Base-by-base conservation (phyloP, 2,113 vertebrate species). In the Puntigrus tetrazona region DNA sequence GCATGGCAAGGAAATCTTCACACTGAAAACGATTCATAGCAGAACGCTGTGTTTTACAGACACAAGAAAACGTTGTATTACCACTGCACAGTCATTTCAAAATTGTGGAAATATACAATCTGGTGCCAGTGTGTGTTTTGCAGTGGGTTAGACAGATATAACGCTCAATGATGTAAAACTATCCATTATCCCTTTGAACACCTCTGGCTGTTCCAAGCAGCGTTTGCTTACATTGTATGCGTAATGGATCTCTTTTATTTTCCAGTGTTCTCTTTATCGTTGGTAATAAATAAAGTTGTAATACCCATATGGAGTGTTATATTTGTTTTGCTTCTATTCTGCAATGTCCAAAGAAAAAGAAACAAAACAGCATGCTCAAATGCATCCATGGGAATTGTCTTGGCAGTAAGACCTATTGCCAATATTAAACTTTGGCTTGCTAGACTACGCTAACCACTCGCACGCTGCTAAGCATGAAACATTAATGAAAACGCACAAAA, bases 351-450 rank as follows among this genome's bases (percentile, higher is more conserved):
- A 89, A 86, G 81, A 73, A 85, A 85, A 86, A 31, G 61, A 81
- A 81, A 67, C 41, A 82, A 82, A 82, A 82, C 63, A 70, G 72
- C 38, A 29, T 25, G 25, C 65, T 81, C 70, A 89, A 86, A 86
- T 82, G 81, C 63, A 77, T 85, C 38, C 31, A 25, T 84, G 87
- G 88, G 83, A 89, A 85, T 86, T 85, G 61, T 83, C 67, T 73
- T 80, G 89, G 81, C 87, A 88, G 72, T 80, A 67, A 86, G 86
- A 87, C 47, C 80, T 81, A 83, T 82, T 87, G 87, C 75, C 79
- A 84, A 84, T 85, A 87, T 88, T 86, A 89, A 89, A 87, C 83
- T 72, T 70, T 38, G 25, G 82, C 83, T 86, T 50, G 81, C 74
- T 76, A 61, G 50, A 75, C 84, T 81, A 82, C 81, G 74, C 80